Evolutionary conservation across 2,888 invertebrate species (phyloP), one percentile per base, ranked within the genome.

Genomic region (Leptopterna dolabrata): DNA sequence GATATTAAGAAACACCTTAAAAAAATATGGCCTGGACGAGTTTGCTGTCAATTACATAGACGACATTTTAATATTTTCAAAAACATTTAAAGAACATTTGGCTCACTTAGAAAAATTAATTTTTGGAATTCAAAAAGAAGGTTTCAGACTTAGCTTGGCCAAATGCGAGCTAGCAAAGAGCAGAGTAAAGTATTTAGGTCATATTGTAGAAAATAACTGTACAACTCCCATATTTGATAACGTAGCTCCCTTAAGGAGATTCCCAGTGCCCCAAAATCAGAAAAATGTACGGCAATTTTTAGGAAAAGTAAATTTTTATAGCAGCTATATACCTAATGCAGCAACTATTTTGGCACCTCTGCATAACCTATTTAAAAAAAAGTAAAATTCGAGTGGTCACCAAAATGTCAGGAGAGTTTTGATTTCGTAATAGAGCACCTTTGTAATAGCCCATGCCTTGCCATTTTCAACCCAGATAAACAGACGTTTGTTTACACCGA

Each of bases 401-500:
- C 71, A 30, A 71, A 71, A 71, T 71, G 71, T 71, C 16, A 71
- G 71, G 73, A 73, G 19, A 73, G 73, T 41, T 73, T 73, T 19
- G 73, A 73, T 73, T 73, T 73, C 41, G 73, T 90, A 86, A 90
- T 90, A 89, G 80, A 87, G 45, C 86, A 89, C 70, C 82, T 90
- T 76, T 90, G 90, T 47, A 88, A 89, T n/a, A 29, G 89, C 89
- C 90, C 90, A 30, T 82, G 90, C 30, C 78, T 91, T 84, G 88
- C 86, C 55, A 90, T 91, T 80, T 91, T 89, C 83, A 90, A 90
- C 55, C 88, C 86, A 87, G 86, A 90, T n/a, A 36, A 88, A 51
- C 89, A 90, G 63, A 90, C 90, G n/a, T 47, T 89, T 9, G 90
- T 91, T 11, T 90, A 89, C 51, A 90, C 90, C 19, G 90, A 91